Base-by-base conservation (phyloP, 2,797 vertebrate species). In the Schizothorax lantsangensis region DNA sequence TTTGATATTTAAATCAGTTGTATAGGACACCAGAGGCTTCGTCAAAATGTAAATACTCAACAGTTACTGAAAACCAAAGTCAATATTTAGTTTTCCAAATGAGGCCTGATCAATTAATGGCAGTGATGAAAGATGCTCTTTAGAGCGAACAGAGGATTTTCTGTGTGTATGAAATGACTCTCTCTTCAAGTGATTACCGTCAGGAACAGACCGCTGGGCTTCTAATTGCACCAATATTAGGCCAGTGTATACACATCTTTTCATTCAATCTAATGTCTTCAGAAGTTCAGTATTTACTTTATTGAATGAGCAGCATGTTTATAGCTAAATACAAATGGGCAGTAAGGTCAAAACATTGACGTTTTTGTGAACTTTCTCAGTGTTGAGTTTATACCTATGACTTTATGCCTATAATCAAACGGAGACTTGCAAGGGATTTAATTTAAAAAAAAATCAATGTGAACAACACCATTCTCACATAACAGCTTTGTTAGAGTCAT, bases 21-120 rank as follows among this genome's bases (percentile, higher is more conserved):
- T 64, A 88, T 86, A 88, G 83, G 69, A 83, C 71, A 80, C 80
- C 54, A 83, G 62, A 84, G 59, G 72, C 78, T 88, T 78, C 64
- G 45, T 81, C 72, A 79, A 86, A 82, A 84, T 64, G 62, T 69
- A 90, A 89, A 91, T 73, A 89, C 86, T 92, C 89, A 15, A 80
- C 91, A 90, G 88, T 91, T 87, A 91, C 84, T 30, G 57, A 91
- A 88, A 91, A 93, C 92, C 93, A 94, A 95, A 89, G 92, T 90
- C 88, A 96, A 95, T 94, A 94, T 96, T 95, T 94, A 88, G 91
- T 90, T 94, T 95, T 95, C 93, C 93, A 93, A 90, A 92, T 92
- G 89, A 93, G 92, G 91, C 86, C 90, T 90, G 90, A 93, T 93
- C 92, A 92, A 93, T 95, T 93, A 94, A 93, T 92, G 87, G 77